Conservation (phyloP, 1,140 invertebrate genomes). For the Scaptomyza graminum region DNA sequence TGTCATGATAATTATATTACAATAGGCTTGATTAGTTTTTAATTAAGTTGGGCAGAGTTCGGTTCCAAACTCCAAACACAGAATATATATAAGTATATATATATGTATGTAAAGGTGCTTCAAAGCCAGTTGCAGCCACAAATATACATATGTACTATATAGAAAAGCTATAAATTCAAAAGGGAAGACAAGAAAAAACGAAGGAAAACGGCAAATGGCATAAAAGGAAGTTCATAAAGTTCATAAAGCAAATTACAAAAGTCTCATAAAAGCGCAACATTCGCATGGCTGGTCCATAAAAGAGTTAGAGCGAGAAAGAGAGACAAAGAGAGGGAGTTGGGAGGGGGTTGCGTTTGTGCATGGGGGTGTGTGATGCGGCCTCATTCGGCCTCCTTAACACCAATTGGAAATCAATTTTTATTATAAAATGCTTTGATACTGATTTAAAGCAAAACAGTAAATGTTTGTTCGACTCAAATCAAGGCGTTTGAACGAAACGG, state of each 20-base stretch:
- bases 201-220: constrained; percentile 27
- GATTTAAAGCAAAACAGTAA: constrained; percentile 80
- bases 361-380: background rate
- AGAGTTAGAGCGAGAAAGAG: too few species aligned
- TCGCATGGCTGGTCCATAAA: background rate
- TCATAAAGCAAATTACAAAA: constrained; percentile 76
- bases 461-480: constrained; percentile 65
- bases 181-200: constrained; percentile 1
- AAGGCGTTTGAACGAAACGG: constrained; percentile 54
- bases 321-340: background rate
- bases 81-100: constrained; percentile 10
- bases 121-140: constrained; percentile 29
- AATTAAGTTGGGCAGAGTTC: constrained; percentile 68
- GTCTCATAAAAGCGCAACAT: constrained; percentile 64
- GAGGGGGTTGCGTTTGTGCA: background rate
- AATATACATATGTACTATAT: constrained; percentile 1
- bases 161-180: constrained; percentile 11
- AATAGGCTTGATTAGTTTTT: constrained; percentile 82
- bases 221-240: constrained; percentile 63
- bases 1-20: constrained; percentile 79
- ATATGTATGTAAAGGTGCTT: constrained; percentile 5
- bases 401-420: constrained; percentile 74
- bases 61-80: constrained; percentile 44
- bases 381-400: constrained; percentile 39
- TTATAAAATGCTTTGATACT: constrained; percentile 79